Percentiles rank a stretch among this genome's conserved stretches.
These are phyloP conservation scores for Netelia virgata DNA, from an alignment of 2,888 invertebrate genomes.

Conservation along the genomic window DNA sequence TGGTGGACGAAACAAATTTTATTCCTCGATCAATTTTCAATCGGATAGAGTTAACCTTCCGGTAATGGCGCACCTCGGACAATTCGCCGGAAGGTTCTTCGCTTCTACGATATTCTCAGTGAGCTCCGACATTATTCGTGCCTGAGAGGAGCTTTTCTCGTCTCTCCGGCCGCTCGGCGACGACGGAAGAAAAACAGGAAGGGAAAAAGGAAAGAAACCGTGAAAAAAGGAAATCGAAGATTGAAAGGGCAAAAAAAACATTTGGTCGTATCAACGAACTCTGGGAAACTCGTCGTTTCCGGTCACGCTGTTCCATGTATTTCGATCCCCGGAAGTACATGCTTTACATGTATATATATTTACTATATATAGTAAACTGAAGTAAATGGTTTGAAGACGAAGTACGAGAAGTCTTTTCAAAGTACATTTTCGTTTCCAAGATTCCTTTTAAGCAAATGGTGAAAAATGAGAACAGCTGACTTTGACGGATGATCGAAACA, in stretches of 20 bases:
- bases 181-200: conserved; percentile 14
- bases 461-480: neutral
- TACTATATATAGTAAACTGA: neutral
- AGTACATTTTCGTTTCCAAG: neutral
- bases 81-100: conserved; percentile 21
- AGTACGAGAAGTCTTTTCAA: neutral
- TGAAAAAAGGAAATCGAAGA: neutral
- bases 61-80: conserved; percentile 23
- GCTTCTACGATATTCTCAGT: neutral
- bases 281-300: neutral
- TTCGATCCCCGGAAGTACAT: neutral
- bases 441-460: neutral
- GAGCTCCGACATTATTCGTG: neutral
- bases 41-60: conserved; percentile 37
- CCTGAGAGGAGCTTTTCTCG: conserved; percentile 9
- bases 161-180: neutral
- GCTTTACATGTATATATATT: neutral
- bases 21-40: conserved; percentile 27
- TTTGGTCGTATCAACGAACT: conserved; percentile 5
- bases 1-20: conserved; percentile 6
- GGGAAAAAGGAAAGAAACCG: conserved; percentile 7
- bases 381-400: neutral
- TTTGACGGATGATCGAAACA: conserved; percentile 46
- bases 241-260: neutral
- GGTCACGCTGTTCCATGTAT: conserved; percentile 30